phyloP scores from a whole-genome alignment of 1,140 invertebrate genomes.

The Globodera rostochiensis region DNA sequence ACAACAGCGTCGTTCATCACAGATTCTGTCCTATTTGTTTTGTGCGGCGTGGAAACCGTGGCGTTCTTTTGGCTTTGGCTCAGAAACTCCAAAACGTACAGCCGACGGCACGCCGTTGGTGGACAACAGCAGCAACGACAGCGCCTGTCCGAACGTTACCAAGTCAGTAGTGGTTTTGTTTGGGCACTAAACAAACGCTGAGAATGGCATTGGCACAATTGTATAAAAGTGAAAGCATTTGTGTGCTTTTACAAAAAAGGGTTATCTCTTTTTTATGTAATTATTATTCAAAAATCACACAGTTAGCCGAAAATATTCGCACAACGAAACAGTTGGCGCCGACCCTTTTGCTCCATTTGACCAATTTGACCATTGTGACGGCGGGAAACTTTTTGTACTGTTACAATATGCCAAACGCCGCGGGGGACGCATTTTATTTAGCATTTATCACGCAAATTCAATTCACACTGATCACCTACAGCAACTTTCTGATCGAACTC shows the following conservation, averaged over 20 bases:
- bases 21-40: background rate
- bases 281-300: background rate
- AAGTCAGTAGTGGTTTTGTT: background rate
- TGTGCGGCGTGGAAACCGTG: background rate
- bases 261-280: background rate
- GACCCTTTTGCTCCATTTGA: conserved; percentile 11
- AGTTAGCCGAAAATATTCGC: conserved; percentile 22
- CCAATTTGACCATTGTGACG: background rate
- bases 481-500: background rate
- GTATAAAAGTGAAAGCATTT: background rate
- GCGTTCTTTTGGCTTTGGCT: background rate
- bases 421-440: background rate
- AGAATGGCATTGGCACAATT: background rate
- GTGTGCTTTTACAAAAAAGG: background rate
- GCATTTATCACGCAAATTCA: background rate
- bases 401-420: background rate
- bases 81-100: background rate
- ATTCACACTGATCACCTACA: background rate
- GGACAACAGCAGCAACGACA: background rate
- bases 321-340: conserved; percentile 19
- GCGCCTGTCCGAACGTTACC: conserved; percentile 2
- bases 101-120: background rate
- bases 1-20: background rate
- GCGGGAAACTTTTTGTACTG: background rate
- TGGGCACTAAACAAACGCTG: background rate